Percentiles rank a stretch among this genome's conserved stretches.
Evolutionary conservation across 92 coral and sea anemone species (phyloP).

Genomic region (Scolanthus callimorphus): DNA sequence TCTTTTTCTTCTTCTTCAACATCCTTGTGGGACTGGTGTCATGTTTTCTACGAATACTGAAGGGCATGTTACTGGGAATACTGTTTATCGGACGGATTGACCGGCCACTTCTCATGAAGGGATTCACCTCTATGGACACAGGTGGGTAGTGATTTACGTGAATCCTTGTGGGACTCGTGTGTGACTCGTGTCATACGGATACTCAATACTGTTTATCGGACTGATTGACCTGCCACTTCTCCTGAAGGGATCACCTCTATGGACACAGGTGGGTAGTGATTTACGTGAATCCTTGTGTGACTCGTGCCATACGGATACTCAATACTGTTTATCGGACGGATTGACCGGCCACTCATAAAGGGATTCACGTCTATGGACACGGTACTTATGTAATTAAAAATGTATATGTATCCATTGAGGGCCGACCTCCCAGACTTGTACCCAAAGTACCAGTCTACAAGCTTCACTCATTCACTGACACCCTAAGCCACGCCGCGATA

Average conservation of each 20-base stretch:
- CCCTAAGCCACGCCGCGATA: too few relatives aligned
- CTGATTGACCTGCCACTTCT: slow-evolving; percentile 44
- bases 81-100: slow-evolving; percentile 65
- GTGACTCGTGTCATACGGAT: too few relatives aligned
- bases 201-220: slow-evolving; percentile 57
- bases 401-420: too few relatives aligned
- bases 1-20: slow-evolving; percentile 78
- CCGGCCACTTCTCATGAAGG: slow-evolving; percentile 50
- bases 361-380: slow-evolving; percentile 40
- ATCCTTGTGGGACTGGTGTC: slow-evolving; percentile 75
- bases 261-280: slow-evolving; percentile 30
- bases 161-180: background rate
- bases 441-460: too few relatives aligned
- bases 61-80: slow-evolving; percentile 56
- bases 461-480: too few relatives aligned
- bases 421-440: too few relatives aligned
- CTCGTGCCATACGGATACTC: too few relatives aligned
- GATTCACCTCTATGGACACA: slow-evolving; percentile 41
- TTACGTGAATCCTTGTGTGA: background rate
- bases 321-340: slow-evolving; percentile 57
- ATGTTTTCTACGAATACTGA: slow-evolving; percentile 54
- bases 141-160: slow-evolving; percentile 11
- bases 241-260: slow-evolving; percentile 50
- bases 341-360: slow-evolving; percentile 51
- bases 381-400: too few relatives aligned